Evolutionary conservation across 2,113 vertebrate species (phyloP).

Genomic region (Otocyon megalotis): DNA sequence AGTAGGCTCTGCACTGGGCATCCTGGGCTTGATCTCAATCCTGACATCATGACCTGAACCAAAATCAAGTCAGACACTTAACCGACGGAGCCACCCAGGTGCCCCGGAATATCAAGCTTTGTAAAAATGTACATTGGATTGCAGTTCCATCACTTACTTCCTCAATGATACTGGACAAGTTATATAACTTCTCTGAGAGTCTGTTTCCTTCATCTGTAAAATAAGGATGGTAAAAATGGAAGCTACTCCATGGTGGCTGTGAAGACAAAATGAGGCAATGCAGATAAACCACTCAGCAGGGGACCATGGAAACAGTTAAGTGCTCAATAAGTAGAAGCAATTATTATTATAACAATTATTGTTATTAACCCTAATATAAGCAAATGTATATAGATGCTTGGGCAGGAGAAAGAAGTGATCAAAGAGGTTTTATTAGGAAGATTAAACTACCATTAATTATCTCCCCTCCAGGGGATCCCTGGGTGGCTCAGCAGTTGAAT

Average conservation of each 20-base stretch:
- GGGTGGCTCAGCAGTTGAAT: too few relatives aligned
- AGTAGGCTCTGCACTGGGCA: not conserved
- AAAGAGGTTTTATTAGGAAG: not conserved
- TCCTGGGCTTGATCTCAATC: not conserved
- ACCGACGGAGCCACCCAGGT: too few relatives aligned
- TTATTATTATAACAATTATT: slow-evolving; percentile 16
- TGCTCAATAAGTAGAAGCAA: not conserved
- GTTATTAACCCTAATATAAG: not conserved
- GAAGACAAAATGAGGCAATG: not conserved
- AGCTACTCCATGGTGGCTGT: not conserved
- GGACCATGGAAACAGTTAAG: not conserved
- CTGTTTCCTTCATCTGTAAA: not conserved
- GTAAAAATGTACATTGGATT: not conserved
- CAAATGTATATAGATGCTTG: not conserved
- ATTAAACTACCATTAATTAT: not conserved
- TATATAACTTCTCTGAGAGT: not conserved
- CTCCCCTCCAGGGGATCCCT: not conserved
- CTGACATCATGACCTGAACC: not conserved
- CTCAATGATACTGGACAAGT: not conserved
- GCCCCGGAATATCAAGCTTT: not conserved
- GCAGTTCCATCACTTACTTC: not conserved
- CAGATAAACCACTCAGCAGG: not conserved
- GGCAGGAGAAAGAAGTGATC: not conserved
- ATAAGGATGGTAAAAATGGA: not conserved
- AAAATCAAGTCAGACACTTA: not conserved